A percentile compares a stretch with the other conserved stretches of the same genome.
These are phyloP conservation scores for Drosophila acutilabella DNA, from an alignment of 2,888 invertebrate species.

Conservation along the genomic window DNA sequence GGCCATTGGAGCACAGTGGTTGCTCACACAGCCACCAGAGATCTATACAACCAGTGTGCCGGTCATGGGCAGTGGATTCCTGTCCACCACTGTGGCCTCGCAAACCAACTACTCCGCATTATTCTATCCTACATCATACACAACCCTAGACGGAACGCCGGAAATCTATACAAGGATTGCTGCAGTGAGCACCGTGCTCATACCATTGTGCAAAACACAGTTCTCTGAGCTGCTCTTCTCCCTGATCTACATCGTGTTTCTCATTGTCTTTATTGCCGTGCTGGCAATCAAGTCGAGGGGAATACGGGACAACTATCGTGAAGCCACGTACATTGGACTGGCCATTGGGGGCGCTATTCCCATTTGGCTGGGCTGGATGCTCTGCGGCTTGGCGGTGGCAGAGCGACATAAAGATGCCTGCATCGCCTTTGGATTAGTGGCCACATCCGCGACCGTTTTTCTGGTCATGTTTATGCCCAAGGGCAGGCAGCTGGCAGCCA, in stretches of 20 bases:
- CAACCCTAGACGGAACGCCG: conserved; percentile 68
- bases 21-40: conserved; percentile 91
- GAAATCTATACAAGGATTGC: conserved; percentile 81
- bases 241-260: conserved; percentile 92
- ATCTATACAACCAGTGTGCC: conserved; percentile 86
- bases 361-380: conserved; percentile 93
- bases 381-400: conserved; percentile 92
- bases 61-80: conserved; percentile 73
- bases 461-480: conserved; percentile 97
- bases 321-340: conserved; percentile 96
- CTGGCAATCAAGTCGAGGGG: conserved; percentile 94
- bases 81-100: conserved; percentile 77
- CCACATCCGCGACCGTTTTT: conserved; percentile 94
- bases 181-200: conserved; percentile 82
- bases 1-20: conserved; percentile 93
- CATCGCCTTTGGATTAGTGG: conserved; percentile 94
- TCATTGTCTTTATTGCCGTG: conserved; percentile 93
- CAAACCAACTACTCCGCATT: conserved; percentile 74
- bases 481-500: conserved; percentile 95
- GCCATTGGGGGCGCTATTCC: conserved; percentile 94
- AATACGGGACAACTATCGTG: conserved; percentile 96
- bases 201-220: conserved; percentile 88
- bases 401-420: conserved; percentile 94
- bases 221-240: conserved; percentile 91
- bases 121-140: conserved; percentile 74